A percentile compares a stretch with the other conserved stretches of the same genome.
These are phyloP conservation scores for Laticauda colubrina DNA, from an alignment of 2,113 vertebrate genomes.

Conservation along the genomic window DNA sequence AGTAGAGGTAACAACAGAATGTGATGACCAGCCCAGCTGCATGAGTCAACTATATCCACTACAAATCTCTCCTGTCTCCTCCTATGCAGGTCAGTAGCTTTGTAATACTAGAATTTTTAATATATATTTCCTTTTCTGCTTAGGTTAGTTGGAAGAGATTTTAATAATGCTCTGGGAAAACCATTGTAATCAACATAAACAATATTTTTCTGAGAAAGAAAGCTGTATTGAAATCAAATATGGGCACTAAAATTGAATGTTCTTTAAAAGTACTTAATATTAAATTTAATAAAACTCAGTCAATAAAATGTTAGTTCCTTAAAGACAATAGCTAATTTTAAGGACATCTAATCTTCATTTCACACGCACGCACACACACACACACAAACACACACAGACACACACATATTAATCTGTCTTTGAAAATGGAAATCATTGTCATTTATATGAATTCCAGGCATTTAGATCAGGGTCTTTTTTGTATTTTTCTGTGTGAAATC, in stretches of 20 bases:
- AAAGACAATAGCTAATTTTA: neutral
- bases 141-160: neutral
- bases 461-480: neutral
- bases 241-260: neutral
- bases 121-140: neutral
- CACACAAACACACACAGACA: too few relatives aligned
- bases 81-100: conserved; percentile 81
- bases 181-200: neutral
- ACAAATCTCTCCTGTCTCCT: conserved; percentile 95
- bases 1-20: conserved; percentile 95
- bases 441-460: neutral
- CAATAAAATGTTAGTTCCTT: conserved; percentile 3
- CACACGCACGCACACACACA: neutral
- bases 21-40: conserved; percentile 89
- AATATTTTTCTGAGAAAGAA: conserved; percentile 4
- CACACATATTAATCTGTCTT: neutral
- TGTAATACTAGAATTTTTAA: neutral
- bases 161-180: conserved; percentile 23
- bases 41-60: conserved; percentile 92
- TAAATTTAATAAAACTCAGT: neutral
- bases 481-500: neutral
- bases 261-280: neutral
- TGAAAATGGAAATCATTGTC: neutral
- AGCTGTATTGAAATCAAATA: neutral
- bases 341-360: neutral